Conservation (phyloP, 2,888 invertebrate genomes). For the Rotaria macrura region DNA sequence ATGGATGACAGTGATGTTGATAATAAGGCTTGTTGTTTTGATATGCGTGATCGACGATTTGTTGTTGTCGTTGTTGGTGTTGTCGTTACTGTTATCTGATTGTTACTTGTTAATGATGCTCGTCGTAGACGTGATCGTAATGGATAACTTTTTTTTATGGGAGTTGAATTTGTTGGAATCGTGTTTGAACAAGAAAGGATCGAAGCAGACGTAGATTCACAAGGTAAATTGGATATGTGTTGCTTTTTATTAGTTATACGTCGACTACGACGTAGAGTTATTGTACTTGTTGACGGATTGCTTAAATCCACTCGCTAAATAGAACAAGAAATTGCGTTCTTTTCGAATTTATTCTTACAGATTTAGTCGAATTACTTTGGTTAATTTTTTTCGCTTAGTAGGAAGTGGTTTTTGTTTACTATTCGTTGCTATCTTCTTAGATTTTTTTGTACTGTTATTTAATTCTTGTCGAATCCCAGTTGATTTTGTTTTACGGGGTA, state of each 20-base stretch:
- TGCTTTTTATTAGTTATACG: neutral
- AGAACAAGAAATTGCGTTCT: neutral
- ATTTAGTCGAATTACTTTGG: neutral
- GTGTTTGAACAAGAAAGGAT: neutral
- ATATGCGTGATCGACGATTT: neutral
- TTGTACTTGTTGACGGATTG: neutral
- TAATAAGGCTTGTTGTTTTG: neutral
- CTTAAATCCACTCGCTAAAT: neutral
- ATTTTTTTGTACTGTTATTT: neutral
- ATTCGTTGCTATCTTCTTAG: neutral
- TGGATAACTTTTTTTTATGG: neutral
- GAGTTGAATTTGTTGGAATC: neutral
- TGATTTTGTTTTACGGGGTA: neutral
- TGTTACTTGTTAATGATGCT: neutral
- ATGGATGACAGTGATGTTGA: neutral
- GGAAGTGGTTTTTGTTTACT: neutral
- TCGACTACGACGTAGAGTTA: neutral
- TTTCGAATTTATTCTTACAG: neutral
- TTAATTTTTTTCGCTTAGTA: neutral
- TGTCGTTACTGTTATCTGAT: neutral
- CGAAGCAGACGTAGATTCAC: neutral
- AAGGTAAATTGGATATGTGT: neutral
- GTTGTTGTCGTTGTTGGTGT: neutral
- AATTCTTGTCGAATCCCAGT: neutral
- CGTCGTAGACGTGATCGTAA: neutral